These are phyloP conservation scores for Lamprotornis superbus DNA, from an alignment of 2,113 vertebrate species.

Conservation along the genomic window DNA sequence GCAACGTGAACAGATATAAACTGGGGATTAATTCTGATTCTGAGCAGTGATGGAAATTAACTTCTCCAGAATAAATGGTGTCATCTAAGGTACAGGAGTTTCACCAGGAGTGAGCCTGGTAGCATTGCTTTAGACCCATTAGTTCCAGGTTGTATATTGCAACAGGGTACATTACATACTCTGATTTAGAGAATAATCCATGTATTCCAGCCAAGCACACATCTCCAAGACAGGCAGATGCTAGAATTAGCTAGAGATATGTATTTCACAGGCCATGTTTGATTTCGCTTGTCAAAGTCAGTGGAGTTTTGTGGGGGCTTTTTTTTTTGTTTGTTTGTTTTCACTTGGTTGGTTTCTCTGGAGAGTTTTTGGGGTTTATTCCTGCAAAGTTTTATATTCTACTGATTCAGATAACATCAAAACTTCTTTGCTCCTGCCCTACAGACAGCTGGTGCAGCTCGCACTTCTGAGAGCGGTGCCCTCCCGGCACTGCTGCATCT, in stretches of 20 bases:
- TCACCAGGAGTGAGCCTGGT: background rate
- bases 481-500: no score
- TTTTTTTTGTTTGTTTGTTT: no score
- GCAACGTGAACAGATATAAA: background rate
- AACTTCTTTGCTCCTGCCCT: background rate
- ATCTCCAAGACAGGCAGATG: background rate
- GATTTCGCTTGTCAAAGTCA: background rate
- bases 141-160: background rate
- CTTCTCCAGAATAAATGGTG: background rate
- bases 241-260: background rate
- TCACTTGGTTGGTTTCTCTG: background rate
- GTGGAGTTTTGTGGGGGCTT: fast-evolving
- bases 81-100: background rate
- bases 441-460: background rate
- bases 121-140: background rate
- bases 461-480: fast-evolving
- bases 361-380: background rate
- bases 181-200: background rate
- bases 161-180: background rate
- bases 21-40: background rate
- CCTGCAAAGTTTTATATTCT: background rate
- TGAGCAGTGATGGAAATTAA: background rate
- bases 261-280: background rate
- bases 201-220: background rate
- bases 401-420: background rate